phyloP scores from a whole-genome alignment of 1,140 invertebrate genomes.

The Formica selysi region DNA sequence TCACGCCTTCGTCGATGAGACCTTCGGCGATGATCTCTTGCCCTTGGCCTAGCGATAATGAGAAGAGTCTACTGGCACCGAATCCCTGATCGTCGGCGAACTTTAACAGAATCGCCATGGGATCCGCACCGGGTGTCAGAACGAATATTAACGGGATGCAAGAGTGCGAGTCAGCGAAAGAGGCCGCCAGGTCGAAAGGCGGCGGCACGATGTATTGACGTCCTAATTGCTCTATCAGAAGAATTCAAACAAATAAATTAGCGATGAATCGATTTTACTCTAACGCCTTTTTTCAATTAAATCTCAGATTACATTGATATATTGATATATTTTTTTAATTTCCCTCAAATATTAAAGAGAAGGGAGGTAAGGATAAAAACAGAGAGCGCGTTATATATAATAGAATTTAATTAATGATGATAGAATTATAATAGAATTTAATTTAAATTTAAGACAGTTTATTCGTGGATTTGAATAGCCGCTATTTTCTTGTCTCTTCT shows the following conservation, averaged over 20 bases:
- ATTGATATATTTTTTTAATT: too few species aligned
- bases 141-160: conserved; percentile 96
- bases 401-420: conserved; percentile 14
- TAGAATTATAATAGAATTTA: conserved; percentile 1
- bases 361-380: neutral
- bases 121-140: conserved; percentile 96
- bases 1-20: conserved; percentile 94
- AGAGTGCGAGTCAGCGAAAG: conserved; percentile 94
- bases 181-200: conserved; percentile 94
- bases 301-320: neutral
- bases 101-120: conserved; percentile 93
- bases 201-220: conserved; percentile 94
- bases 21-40: conserved; percentile 95
- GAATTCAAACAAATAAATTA: neutral
- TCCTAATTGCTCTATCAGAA: conserved; percentile 86
- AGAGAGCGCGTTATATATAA: too few species aligned
- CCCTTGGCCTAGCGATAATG: conserved; percentile 96
- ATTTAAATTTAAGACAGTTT: neutral
- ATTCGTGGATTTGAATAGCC: neutral
- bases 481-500: neutral
- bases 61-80: conserved; percentile 92
- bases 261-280: neutral
- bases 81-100: conserved; percentile 97
- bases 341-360: neutral
- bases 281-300: neutral